A percentile compares a stretch with the other conserved stretches of the same genome.
These are phyloP conservation scores for Mugil cephalus DNA, from an alignment of 2,113 vertebrate genomes.

Conservation along the genomic window DNA sequence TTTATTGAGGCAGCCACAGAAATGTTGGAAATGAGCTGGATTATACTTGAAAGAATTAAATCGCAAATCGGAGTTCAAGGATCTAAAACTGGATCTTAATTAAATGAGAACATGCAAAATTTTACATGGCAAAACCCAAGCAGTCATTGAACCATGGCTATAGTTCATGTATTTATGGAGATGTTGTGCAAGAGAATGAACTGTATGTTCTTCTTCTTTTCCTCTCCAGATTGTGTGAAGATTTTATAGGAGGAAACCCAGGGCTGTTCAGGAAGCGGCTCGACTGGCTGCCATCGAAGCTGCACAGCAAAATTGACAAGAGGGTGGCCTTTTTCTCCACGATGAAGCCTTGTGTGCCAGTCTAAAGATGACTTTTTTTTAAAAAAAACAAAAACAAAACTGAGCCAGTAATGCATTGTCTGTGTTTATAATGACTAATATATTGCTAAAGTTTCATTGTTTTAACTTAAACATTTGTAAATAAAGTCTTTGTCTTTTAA, in stretches of 20 bases:
- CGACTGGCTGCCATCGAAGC: constrained; percentile 86
- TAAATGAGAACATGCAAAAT: no score
- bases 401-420: background rate
- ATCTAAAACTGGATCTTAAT: no score
- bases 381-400: constrained; percentile 15
- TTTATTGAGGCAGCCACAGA: no score
- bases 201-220: background rate
- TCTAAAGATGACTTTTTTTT: constrained; percentile 41
- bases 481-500: constrained; percentile 50
- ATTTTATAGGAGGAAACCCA: constrained; percentile 89
- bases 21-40: no score
- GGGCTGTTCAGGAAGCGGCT: constrained; percentile 83
- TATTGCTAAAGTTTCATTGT: constrained; percentile 44
- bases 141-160: no score
- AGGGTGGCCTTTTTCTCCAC: constrained; percentile 89
- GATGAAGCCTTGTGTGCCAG: constrained; percentile 22
- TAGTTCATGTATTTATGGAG: no score
- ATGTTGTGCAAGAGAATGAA: no score
- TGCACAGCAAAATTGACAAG: constrained; percentile 85
- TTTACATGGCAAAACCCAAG: no score
- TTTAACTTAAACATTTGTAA: constrained; percentile 60
- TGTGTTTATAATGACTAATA: constrained; percentile 9
- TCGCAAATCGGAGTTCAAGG: no score
- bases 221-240: constrained; percentile 87
- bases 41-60: no score